A percentile compares a stretch with the other conserved stretches of the same genome.
Evolutionary conservation across 2,888 invertebrate genomes (phyloP).

Genomic region (Beris morrisii): DNA sequence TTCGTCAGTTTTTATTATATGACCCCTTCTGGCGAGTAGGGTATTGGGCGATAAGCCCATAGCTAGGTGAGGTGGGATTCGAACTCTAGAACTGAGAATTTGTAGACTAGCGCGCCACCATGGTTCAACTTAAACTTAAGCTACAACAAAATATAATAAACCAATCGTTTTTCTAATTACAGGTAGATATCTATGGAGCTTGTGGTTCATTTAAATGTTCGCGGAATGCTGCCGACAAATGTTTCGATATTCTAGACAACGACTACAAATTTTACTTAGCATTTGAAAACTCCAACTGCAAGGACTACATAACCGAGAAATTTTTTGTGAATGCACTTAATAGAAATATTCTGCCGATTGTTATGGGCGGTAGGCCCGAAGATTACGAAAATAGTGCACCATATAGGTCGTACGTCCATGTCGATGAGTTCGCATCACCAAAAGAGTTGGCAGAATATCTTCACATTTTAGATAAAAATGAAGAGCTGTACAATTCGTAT

Average conservation of each 20-base stretch:
- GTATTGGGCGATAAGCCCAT: too few relatives aligned
- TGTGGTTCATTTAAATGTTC: conserved; percentile 87
- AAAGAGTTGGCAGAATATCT: conserved; percentile 86
- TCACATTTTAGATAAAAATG: conserved; percentile 80
- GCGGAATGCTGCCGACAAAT: conserved; percentile 75
- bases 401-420: conserved; percentile 89
- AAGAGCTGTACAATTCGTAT: conserved; percentile 90
- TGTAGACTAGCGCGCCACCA: too few relatives aligned
- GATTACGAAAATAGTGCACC: conserved; percentile 90
- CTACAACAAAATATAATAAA: too few relatives aligned
- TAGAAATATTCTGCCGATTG: conserved; percentile 87
- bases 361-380: conserved; percentile 92
- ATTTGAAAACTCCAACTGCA: conserved; percentile 96
- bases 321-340: conserved; percentile 93
- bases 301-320: conserved; percentile 95
- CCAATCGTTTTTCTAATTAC: not conserved
- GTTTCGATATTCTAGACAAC: conserved; percentile 85
- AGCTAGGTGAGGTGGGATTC: too few relatives aligned
- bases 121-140: too few relatives aligned
- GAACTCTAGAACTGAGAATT: too few relatives aligned
- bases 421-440: conserved; percentile 90
- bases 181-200: conserved; percentile 87
- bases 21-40: too few relatives aligned
- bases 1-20: too few relatives aligned
- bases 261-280: conserved; percentile 97